These are phyloP conservation scores for Amphiprion clarkii DNA, from an alignment of 2,797 vertebrate species.

Conservation along the genomic window DNA sequence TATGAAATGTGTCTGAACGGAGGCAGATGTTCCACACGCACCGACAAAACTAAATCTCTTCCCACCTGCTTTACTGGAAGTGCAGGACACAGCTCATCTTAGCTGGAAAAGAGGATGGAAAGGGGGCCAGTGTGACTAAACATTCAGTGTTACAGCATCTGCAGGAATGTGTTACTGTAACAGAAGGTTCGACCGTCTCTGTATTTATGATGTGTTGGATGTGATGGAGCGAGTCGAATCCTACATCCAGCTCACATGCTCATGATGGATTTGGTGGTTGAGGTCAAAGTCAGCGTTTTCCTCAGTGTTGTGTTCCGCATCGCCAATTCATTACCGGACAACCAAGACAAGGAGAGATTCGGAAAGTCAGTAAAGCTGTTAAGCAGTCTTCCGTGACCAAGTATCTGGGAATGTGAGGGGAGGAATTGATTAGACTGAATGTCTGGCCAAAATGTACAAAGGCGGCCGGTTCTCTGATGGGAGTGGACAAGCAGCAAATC, in stretches of 20 bases:
- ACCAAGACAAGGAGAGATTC: conserved; percentile 23
- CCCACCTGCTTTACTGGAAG: conserved; percentile 35
- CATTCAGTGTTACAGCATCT: conserved; percentile 25
- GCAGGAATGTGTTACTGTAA: conserved; percentile 46
- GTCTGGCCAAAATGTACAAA: conserved; percentile 45
- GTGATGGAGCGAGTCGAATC: conserved; percentile 6
- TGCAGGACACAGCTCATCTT: conserved; percentile 35
- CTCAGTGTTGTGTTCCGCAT: neutral
- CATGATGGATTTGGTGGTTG: conserved; percentile 34
- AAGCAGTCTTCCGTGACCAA: conserved; percentile 42
- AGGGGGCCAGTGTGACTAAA: conserved; percentile 55
- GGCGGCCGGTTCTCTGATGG: conserved; percentile 6
- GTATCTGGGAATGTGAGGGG: conserved; percentile 59
- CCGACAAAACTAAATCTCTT: conserved; percentile 25
- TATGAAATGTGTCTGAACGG: conserved; percentile 20
- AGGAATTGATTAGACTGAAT: conserved; percentile 56
- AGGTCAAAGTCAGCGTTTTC: conserved; percentile 32
- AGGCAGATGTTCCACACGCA: conserved; percentile 38
- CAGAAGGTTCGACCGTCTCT: conserved; percentile 12
- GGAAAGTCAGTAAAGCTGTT: conserved; percentile 29
- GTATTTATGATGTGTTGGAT: conserved; percentile 18
- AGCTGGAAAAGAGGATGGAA: conserved; percentile 6
- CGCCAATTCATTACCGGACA: neutral
- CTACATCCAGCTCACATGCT: conserved; percentile 3
- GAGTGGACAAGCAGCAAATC: conserved; percentile 43